These are phyloP conservation scores for Oryzias dopingdopingensis DNA, from an alignment of 2,797 vertebrate genomes.

Conservation along the genomic window DNA sequence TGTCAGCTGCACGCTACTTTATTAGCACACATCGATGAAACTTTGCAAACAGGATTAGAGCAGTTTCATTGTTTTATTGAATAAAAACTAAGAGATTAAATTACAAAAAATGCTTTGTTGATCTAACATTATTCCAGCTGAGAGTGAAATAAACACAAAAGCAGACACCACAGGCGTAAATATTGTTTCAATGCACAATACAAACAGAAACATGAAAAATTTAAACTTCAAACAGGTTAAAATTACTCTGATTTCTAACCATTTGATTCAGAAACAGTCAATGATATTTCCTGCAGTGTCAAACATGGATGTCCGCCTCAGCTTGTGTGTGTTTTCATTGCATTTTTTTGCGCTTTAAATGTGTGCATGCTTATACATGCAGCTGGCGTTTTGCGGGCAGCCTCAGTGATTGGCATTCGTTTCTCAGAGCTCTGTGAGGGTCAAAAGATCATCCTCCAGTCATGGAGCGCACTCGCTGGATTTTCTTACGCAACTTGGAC, in stretches of 20 bases:
- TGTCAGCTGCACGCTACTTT: slow-evolving; percentile 11
- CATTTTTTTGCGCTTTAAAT: not conserved
- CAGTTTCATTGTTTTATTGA: not conserved
- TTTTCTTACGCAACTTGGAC: slow-evolving; percentile 16
- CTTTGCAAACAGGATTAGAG: not conserved
- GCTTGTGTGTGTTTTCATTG: no score
- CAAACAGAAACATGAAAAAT: not conserved
- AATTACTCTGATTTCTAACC: not conserved
- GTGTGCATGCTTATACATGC: not conserved
- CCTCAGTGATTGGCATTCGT: not conserved
- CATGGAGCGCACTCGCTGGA: slow-evolving; percentile 8
- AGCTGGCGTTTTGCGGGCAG: not conserved
- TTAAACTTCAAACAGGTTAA: not conserved
- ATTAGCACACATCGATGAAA: slow-evolving; percentile 13
- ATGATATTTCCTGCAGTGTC: not conserved
- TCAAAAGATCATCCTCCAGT: slow-evolving; percentile 20
- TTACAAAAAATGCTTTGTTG: not conserved
- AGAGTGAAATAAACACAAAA: not conserved
- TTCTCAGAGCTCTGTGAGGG: slow-evolving; percentile 5
- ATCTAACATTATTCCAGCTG: not conserved
- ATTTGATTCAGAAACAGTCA: not conserved
- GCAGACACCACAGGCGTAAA: not conserved
- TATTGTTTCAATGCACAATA: slow-evolving; percentile 3
- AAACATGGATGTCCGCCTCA: no score
- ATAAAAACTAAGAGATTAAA: not conserved